phyloP scores from a whole-genome alignment of 1,140 invertebrate species.

The Drosophila bipectinata region DNA sequence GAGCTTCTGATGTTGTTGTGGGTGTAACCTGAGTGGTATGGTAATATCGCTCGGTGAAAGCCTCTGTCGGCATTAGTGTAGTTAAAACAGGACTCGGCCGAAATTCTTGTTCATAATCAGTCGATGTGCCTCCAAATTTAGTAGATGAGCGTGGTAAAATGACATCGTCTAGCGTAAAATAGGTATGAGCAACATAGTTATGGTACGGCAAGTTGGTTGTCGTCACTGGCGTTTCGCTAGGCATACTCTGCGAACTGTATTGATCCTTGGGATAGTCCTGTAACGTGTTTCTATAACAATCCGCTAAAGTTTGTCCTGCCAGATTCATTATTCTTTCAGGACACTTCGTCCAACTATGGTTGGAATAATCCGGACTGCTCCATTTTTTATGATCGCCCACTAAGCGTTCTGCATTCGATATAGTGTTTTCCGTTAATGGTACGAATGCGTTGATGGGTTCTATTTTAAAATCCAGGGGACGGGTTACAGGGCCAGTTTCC shows the following conservation, averaged over 20 bases:
- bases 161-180: constrained; percentile 44
- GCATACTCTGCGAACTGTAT: constrained; percentile 10
- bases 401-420: constrained; percentile 13
- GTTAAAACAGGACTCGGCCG: constrained; percentile 13
- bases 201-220: constrained; percentile 37
- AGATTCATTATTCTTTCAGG: constrained; percentile 12
- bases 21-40: constrained; percentile 10
- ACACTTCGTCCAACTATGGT: constrained; percentile 26
- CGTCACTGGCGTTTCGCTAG: constrained; percentile 22
- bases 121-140: constrained; percentile 1
- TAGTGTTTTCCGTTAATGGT: constrained; percentile 23
- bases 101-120: constrained; percentile 18
- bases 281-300: constrained; percentile 19
- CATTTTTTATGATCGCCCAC: constrained; percentile 17
- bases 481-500: constrained; percentile 1
- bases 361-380: constrained; percentile 15
- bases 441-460: constrained; percentile 23
- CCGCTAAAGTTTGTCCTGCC: background rate
- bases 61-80: constrained; percentile 8
- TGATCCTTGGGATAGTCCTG: constrained; percentile 15
- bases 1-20: constrained; percentile 20
- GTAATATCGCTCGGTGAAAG: constrained; percentile 6
- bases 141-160: constrained; percentile 34
- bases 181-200: constrained; percentile 52
- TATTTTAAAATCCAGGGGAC: constrained; percentile 18